Percentiles rank a stretch among this genome's conserved stretches.
These are phyloP conservation scores for Sebastes goodei DNA, from an alignment of 2,797 vertebrate species.

Conservation along the genomic window DNA sequence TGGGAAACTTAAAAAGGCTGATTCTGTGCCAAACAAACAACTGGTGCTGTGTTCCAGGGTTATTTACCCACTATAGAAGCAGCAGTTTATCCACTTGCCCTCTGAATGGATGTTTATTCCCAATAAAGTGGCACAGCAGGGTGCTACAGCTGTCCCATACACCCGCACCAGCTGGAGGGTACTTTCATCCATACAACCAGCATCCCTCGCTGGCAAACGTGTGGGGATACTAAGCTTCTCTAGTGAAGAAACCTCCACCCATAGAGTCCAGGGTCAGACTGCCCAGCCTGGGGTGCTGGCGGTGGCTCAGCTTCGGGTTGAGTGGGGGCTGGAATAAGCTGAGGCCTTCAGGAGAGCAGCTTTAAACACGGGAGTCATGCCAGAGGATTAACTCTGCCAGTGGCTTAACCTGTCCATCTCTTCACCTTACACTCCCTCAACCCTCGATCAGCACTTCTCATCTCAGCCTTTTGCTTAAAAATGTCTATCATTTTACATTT, in stretches of 20 bases:
- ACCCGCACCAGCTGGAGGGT: conserved; percentile 53
- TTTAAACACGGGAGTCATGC: conserved; percentile 44
- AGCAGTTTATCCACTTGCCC: conserved; percentile 14
- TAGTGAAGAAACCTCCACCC: conserved; percentile 12
- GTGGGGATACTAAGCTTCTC: neutral
- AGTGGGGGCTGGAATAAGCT: neutral
- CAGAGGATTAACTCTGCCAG: conserved; percentile 59
- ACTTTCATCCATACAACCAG: conserved; percentile 15
- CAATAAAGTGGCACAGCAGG: conserved; percentile 27
- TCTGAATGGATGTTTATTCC: conserved; percentile 41
- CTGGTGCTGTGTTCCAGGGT: neutral
- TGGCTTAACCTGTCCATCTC: conserved; percentile 58
- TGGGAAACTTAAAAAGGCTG: neutral
- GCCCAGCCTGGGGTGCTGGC: conserved; percentile 25
- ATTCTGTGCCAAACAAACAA: conserved; percentile 14
- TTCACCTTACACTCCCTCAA: conserved; percentile 12
- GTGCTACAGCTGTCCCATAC: conserved; percentile 59
- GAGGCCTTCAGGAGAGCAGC: conserved; percentile 42
- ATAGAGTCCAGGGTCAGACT: conserved; percentile 12
- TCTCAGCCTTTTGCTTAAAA: neutral
- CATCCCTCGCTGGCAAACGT: neutral
- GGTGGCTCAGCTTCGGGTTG: conserved; percentile 7
- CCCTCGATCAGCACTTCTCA: neutral
- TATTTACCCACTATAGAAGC: conserved; percentile 3
- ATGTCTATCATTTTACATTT: neutral